A percentile compares a stretch with the other conserved stretches of the same genome.
Conservation (phyloP, 2,888 invertebrate genomes). For the Thyatira batis region DNA sequence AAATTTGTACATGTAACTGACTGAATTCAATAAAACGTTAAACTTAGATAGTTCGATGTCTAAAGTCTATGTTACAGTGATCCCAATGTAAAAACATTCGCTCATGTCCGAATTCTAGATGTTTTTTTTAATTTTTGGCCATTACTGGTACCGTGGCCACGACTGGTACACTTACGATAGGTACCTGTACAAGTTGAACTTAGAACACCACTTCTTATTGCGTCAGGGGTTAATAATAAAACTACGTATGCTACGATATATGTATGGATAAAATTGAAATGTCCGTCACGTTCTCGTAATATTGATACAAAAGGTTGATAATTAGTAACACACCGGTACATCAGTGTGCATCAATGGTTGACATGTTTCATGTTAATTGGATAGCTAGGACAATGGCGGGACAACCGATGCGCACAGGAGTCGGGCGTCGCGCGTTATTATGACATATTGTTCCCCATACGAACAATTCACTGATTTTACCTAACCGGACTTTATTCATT, state of each 20-base stretch:
- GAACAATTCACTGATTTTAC: constrained; percentile 57
- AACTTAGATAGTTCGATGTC: too few relatives aligned
- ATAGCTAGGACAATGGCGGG: constrained; percentile 65
- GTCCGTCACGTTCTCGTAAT: constrained; percentile 16
- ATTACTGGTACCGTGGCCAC: too few relatives aligned
- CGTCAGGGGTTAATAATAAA: too few relatives aligned
- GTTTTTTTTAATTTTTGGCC: too few relatives aligned
- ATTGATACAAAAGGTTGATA: constrained; percentile 57
- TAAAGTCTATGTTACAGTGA: too few relatives aligned
- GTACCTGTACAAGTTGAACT: background rate
- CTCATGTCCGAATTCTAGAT: too few relatives aligned
- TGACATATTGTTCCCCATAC: constrained; percentile 71
- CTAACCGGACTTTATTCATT: constrained; percentile 17
- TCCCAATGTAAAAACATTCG: too few relatives aligned
- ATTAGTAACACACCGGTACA: constrained; percentile 64
- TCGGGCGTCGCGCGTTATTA: constrained; percentile 59
- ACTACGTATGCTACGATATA: background rate
- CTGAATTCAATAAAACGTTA: too few relatives aligned
- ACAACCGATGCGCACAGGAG: constrained; percentile 51
- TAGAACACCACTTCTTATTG: too few relatives aligned
- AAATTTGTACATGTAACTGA: too few relatives aligned
- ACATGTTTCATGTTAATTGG: constrained; percentile 77
- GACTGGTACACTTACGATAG: too few relatives aligned
- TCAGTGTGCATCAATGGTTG: constrained; percentile 66
- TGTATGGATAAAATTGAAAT: background rate